phyloP scores from a whole-genome alignment of 2,888 invertebrate genomes.

The Muscina levida region DNA sequence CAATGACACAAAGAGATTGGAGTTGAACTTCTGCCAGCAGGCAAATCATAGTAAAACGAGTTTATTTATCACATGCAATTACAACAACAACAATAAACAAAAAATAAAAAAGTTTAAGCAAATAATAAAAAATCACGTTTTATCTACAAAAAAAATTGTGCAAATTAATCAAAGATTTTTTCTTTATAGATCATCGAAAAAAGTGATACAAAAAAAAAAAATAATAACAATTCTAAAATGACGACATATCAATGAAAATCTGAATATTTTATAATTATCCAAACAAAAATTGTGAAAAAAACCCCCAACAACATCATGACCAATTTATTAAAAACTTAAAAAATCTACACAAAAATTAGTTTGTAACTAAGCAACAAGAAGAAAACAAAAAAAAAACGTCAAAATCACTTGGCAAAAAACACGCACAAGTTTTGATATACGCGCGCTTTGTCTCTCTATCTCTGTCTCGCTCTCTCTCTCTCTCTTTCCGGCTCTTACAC shows the following conservation, averaged over 20 bases:
- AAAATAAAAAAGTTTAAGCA: slow-evolving; percentile 11
- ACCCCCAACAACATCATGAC: slow-evolving; percentile 58
- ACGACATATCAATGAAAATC: slow-evolving; percentile 33
- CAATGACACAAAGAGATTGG: slow-evolving; percentile 6
- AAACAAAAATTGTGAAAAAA: slow-evolving; percentile 40
- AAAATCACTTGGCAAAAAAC: slow-evolving; percentile 11
- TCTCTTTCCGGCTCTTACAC: background rate
- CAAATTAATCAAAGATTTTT: no score
- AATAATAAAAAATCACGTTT: background rate
- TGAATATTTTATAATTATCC: slow-evolving; percentile 12
- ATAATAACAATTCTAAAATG: slow-evolving; percentile 20
- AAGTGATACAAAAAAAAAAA: background rate
- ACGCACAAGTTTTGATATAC: slow-evolving; percentile 47
- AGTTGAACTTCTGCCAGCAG: slow-evolving; percentile 9
- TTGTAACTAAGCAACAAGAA: slow-evolving; percentile 26
- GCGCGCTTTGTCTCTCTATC: background rate
- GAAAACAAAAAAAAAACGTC: slow-evolving; percentile 28
- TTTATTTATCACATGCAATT: slow-evolving; percentile 19
- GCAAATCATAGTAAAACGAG: slow-evolving; percentile 48
- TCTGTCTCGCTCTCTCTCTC: slow-evolving; percentile 9
- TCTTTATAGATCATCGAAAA: no score
- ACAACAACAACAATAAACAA: slow-evolving; percentile 12
- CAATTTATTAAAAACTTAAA: slow-evolving; percentile 61
- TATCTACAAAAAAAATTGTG: background rate
- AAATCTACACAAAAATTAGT: slow-evolving; percentile 30